Base-by-base conservation (phyloP, 2,113 vertebrate species). In the Poicephalus gulielmi region DNA sequence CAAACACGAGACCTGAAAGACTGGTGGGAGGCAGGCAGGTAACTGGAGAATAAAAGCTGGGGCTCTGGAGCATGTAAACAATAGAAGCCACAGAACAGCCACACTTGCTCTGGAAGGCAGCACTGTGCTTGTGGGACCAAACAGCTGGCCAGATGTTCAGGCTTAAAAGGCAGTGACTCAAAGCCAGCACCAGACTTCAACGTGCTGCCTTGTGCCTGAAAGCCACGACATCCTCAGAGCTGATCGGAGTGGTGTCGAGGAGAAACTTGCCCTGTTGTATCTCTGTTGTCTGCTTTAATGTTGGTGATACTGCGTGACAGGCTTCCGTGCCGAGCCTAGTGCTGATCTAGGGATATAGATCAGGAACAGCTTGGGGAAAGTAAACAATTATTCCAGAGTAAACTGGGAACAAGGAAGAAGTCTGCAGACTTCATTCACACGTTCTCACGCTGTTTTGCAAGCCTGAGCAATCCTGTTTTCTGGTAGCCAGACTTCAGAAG, bases 391-490 rank as follows among this genome's bases (percentile, higher is more conserved):
- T 46, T 90, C 87, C 59, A 12, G 64, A 71, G 68, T 59, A 70
- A 93, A 86, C 64, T 83, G 83, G 94, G 90, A 90, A 91, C 62
- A 44, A 96, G 90, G 92, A 96, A 88, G 92, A 75, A 86, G 88
- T 31, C 63, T 81, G 68, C 88, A 88, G 88, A 10, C 88, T 88
- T 77, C 20, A 10, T 77, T 63, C 73, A 20, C 20, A 1, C 0
- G 1, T 85, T 96, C 94, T 92, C 88, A 94, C 13, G 31, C 87
- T 86, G 43, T 92, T 96, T 94, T 92, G 92, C 81, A 95, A 92
- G 68, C 68, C 73, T 60, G 86, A 90, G 85, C 68, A 62, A 63
- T 88, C 80, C 76, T 86, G 55, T 71, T 81, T 52, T n/a, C 70
- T 19, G 33, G 1, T 17, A 55, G 68, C 64, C 73, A 57, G 78